Percentiles rank a stretch among this genome's conserved stretches.
phyloP scores from a whole-genome alignment of 2,888 invertebrate species.

The Amorpha juglandis region DNA sequence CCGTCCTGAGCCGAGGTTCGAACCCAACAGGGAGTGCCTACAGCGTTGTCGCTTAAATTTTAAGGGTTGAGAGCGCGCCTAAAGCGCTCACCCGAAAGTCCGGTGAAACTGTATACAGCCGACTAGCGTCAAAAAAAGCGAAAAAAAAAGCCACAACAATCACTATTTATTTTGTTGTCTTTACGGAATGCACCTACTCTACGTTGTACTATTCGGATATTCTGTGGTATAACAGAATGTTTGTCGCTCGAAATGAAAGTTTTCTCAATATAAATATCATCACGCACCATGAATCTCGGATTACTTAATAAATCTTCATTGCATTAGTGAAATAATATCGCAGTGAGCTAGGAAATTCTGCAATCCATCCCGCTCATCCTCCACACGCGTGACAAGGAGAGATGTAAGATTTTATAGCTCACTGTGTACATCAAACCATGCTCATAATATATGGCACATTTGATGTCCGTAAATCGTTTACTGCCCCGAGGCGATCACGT shows the following conservation, averaged over 20 bases:
- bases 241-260: background rate
- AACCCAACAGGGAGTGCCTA: too few relatives aligned
- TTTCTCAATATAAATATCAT: background rate
- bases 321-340: conserved; percentile 26
- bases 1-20: too few relatives aligned
- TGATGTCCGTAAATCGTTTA: conserved; percentile 49
- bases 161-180: too few relatives aligned
- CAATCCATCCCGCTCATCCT: conserved; percentile 28
- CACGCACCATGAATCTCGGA: background rate
- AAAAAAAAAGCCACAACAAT: too few relatives aligned
- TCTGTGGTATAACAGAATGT: background rate
- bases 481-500: conserved; percentile 45
- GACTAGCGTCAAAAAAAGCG: too few relatives aligned
- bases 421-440: conserved; percentile 33
- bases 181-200: too few relatives aligned
- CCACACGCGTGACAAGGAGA: conserved; percentile 32
- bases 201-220: too few relatives aligned
- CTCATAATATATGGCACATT: conserved; percentile 32
- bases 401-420: conserved; percentile 32
- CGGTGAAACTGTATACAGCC: too few relatives aligned
- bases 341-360: conserved; percentile 31
- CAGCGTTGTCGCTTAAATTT: too few relatives aligned
- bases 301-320: background rate
- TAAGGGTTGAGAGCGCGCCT: too few relatives aligned
- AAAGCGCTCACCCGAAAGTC: too few relatives aligned